phyloP scores from a whole-genome alignment of 2,797 vertebrate genomes.

The Bufotes viridis region DNA sequence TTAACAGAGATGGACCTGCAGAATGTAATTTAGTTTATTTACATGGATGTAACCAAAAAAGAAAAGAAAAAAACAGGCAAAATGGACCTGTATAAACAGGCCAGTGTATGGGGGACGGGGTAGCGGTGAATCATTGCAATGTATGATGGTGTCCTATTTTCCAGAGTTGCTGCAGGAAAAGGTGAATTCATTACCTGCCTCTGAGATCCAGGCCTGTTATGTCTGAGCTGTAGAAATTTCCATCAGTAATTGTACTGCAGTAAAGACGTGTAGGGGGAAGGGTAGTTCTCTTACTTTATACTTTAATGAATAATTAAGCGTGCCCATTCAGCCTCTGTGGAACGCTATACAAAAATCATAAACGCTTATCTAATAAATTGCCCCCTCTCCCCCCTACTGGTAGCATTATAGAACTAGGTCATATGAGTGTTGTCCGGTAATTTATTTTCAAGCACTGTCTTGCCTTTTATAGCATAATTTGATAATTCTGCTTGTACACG shows the following conservation, averaged over 20 bases:
- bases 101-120: neutral
- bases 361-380: neutral
- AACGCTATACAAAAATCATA: neutral
- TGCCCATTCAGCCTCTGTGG: neutral
- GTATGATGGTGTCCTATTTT: neutral
- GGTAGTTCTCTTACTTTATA: neutral
- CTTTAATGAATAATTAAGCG: neutral
- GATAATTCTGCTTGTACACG: neutral
- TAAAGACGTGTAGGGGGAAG: neutral
- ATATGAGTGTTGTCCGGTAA: neutral
- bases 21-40: conserved; percentile 30
- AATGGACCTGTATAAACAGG: neutral
- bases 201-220: neutral
- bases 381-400: neutral
- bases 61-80: neutral
- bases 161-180: neutral
- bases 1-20: conserved; percentile 13
- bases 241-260: neutral
- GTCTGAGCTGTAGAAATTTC: neutral
- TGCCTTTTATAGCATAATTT: no score
- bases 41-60: conserved; percentile 3
- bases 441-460: no score
- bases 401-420: neutral
- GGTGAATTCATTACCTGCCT: neutral
- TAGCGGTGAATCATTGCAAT: neutral